These are phyloP conservation scores for Pelobates cultripes DNA, from an alignment of 2,797 vertebrate species.

Conservation along the genomic window DNA sequence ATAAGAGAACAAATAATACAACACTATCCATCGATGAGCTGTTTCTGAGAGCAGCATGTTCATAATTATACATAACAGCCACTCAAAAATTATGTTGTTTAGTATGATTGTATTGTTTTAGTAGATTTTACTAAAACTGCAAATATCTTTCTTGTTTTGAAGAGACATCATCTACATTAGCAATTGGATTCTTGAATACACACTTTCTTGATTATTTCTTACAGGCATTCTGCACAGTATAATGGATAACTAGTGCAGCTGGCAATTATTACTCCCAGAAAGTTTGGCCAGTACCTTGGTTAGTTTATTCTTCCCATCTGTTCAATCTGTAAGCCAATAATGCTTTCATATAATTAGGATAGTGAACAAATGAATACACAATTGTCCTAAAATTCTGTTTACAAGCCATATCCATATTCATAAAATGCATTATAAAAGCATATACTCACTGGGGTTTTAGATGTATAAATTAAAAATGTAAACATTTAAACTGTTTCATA, in stretches of 20 bases:
- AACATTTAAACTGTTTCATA: too few species aligned
- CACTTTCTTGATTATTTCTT: neutral
- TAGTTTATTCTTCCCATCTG: constrained; percentile 26
- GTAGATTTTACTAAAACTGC: too few species aligned
- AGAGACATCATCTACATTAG: too few species aligned
- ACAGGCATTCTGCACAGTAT: neutral
- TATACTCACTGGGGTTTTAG: neutral
- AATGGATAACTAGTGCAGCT: constrained; percentile 7
- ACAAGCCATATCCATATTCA: neutral
- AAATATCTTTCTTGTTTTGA: too few species aligned
- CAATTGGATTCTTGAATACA: too few species aligned
- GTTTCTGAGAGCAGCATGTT: too few species aligned
- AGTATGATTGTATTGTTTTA: too few species aligned
- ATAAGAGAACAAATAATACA: too few species aligned
- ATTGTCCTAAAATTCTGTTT: constrained; percentile 1
- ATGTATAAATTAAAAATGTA: too few species aligned
- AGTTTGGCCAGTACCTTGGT: constrained; percentile 2
- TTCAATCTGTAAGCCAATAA: constrained; percentile 14
- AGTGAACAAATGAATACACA: neutral
- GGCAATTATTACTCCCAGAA: neutral
- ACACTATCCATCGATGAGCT: too few species aligned
- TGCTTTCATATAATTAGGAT: constrained; percentile 1
- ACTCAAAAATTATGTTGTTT: too few species aligned
- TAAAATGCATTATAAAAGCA: neutral
- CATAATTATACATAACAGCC: too few species aligned